Conservation (phyloP, 1,140 invertebrate genomes). For the Diachasmimorpha longicaudata region DNA sequence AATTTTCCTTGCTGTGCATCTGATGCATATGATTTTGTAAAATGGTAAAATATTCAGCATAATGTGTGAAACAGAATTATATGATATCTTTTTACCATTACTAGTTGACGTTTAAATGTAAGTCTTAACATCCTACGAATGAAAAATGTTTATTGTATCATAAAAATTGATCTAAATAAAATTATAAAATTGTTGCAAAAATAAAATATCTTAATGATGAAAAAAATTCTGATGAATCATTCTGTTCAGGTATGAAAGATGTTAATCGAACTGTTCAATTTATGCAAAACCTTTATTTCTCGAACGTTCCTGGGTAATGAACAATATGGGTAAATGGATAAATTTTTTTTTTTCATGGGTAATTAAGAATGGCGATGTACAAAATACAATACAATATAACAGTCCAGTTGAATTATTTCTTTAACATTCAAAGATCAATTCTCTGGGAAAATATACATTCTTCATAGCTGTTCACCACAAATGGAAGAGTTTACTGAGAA, state of each 20-base stretch:
- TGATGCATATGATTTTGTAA: neutral
- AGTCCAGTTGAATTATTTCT: neutral
- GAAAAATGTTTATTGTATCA: conserved; percentile 58
- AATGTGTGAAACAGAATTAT: neutral
- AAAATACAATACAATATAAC: neutral
- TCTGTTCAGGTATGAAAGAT: neutral
- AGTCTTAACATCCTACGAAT: conserved; percentile 52
- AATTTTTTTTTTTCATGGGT: neutral
- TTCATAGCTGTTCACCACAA: neutral
- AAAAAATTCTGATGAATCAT: neutral
- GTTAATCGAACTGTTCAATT: conserved; percentile 6
- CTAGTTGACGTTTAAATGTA: conserved; percentile 10
- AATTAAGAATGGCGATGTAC: neutral
- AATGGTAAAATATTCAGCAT: neutral
- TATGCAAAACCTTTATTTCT: neutral
- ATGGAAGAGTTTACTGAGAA: conserved; percentile 13
- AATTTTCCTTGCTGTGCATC: neutral
- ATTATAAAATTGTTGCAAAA: conserved; percentile 47
- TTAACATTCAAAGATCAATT: neutral
- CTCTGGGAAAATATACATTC: neutral
- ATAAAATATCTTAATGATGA: conserved; percentile 9
- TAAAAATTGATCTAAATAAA: conserved; percentile 58
- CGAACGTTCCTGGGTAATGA: neutral
- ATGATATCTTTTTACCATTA: neutral
- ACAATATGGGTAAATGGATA: neutral